A percentile compares a stretch with the other conserved stretches of the same genome.
phyloP scores from a whole-genome alignment of 2,797 vertebrate species.

The Neosilurus mollespiculum region DNA sequence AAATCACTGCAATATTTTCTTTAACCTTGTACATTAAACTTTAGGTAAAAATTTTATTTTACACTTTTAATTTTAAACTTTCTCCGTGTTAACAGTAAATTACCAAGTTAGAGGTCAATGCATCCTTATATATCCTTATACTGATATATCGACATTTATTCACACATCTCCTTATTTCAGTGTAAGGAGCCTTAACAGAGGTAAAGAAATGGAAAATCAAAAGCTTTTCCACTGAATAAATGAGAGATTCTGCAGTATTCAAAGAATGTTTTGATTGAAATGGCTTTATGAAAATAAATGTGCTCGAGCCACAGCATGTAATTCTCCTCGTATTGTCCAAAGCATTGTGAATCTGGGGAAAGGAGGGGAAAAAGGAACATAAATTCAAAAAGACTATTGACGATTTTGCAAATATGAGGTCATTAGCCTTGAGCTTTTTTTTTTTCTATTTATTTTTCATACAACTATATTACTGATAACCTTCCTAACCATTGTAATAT shows the following conservation, averaged over 20 bases:
- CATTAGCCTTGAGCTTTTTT: conserved; percentile 4
- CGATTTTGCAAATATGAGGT: background rate
- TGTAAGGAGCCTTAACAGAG: background rate
- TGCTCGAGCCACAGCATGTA: background rate
- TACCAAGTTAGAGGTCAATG: background rate
- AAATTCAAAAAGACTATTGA: background rate
- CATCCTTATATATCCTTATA: background rate
- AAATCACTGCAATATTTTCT: too few species aligned
- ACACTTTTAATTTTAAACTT: too few species aligned
- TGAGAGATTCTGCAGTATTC: background rate
- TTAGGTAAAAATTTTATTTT: background rate
- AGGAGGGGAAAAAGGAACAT: background rate
- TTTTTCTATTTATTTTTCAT: background rate
- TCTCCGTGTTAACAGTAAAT: background rate
- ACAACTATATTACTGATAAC: background rate
- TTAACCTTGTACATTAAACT: background rate
- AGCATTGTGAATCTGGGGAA: background rate
- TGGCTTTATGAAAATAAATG: conserved; percentile 1
- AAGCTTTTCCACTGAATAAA: background rate
- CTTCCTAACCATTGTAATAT: background rate
- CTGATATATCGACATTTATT: background rate
- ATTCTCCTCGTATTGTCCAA: background rate
- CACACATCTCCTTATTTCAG: background rate
- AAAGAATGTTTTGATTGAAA: conserved; percentile 10
- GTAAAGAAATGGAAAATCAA: background rate